Evolutionary conservation across 1,140 invertebrate genomes (phyloP).

Genomic region (Bactericera cockerelli): DNA sequence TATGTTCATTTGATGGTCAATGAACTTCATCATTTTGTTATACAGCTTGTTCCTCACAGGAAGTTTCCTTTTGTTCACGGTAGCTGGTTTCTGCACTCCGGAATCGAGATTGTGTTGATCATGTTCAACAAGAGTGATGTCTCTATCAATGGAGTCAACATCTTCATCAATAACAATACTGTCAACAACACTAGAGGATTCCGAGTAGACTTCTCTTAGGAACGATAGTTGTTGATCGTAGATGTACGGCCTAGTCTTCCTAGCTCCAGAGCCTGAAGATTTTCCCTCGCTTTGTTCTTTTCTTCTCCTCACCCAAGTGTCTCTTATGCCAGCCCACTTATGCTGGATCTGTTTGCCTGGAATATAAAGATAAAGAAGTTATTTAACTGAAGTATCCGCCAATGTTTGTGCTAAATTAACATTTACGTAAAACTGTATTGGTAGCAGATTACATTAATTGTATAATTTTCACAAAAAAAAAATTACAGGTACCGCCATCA

Average conservation of each 20-base stretch:
- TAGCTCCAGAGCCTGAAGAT: conserved; percentile 6
- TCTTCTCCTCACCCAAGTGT: not conserved
- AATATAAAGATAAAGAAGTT: not conserved
- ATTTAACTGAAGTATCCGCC: too few species aligned
- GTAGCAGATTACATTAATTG: too few species aligned
- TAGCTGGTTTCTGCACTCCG: not conserved
- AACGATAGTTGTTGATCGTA: conserved; percentile 10
- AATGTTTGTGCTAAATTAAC: too few species aligned
- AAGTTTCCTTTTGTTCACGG: not conserved
- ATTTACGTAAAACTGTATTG: too few species aligned
- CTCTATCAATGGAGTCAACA: not conserved
- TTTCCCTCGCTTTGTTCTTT: conserved; percentile 8
- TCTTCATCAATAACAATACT: not conserved
- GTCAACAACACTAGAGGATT: conserved; percentile 1
- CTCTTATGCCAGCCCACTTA: conserved; percentile 8
- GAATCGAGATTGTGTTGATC: not conserved
- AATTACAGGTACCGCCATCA: too few species aligned
- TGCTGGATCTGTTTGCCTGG: conserved; percentile 1
- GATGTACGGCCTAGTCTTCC: conserved; percentile 3
- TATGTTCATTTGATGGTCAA: not conserved
- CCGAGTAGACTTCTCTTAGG: not conserved
- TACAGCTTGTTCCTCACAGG: not conserved
- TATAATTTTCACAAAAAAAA: too few species aligned
- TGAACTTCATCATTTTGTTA: not conserved
- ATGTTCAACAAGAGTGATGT: not conserved